Evolutionary conservation across 2,888 invertebrate species (phyloP), one percentile per base, ranked within the genome.

Genomic region (Nymphalis c-album): DNA sequence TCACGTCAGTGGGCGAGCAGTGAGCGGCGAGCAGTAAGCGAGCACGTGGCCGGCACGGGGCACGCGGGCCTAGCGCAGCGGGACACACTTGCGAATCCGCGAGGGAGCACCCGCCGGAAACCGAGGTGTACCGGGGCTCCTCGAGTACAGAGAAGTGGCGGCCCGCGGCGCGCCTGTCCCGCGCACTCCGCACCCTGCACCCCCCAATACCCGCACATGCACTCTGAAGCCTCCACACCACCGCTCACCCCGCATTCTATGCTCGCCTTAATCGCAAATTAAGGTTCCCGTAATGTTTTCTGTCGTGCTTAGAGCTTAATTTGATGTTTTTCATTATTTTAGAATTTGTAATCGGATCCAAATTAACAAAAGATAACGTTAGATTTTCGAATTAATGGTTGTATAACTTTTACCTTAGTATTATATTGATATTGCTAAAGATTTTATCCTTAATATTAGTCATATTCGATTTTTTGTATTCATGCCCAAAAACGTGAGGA

Each of bases 221-320:
- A 88, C 90, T 87, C 86, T 86, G 85, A 85, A 85, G 85, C 86
- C 91, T 91, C 91, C 89, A 85, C 87, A 83, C 88, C 87, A 85
- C 89, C 88, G 87, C 88, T 86, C 89, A 88, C 91, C 90, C 90
- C 88, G 89, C 88, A 84, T 85, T 88, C 90, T 88, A 88, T 91
- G 88, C 89, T 91, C 89, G 90, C 88, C 87, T 91, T 91, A 91
- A 91, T 90, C 90, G 90, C 90, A 85, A 91, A 91, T 91, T 91
- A 91, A 90, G 88, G 86, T 86, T 86, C 86, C 77, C 85, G 86
- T 86, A 89, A 90, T 89, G 89, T 91, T 91, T 90, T 90, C 89
- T 85, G 85, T 85, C 86, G 85, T 87, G 88, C 87, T 88, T 85
- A 86, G 81, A 85, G 86, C 85, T 88, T 87, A 88, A 87, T 88